Percentiles rank a stretch among this genome's conserved stretches.
These are phyloP conservation scores for Heliconius erato DNA, from an alignment of 2,888 invertebrate genomes.

Conservation along the genomic window DNA sequence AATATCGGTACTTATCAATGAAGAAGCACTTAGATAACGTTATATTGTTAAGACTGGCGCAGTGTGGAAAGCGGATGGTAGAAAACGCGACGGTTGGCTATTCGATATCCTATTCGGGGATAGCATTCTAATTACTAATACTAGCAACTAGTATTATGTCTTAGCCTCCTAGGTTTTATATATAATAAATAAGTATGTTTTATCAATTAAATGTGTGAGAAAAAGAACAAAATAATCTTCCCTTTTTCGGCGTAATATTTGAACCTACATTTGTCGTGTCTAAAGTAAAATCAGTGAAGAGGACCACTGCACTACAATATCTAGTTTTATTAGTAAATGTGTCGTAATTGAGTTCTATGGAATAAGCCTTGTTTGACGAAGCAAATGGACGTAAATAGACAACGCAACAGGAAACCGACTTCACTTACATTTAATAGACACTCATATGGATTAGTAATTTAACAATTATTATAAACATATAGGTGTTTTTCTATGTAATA, in stretches of 20 bases:
- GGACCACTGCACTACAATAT: neutral
- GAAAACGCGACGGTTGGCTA: no score
- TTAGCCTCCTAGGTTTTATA: no score
- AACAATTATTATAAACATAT: neutral
- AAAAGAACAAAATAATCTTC: no score
- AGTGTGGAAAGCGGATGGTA: neutral
- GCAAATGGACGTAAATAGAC: neutral
- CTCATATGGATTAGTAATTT: constrained; percentile 2
- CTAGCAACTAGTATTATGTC: no score
- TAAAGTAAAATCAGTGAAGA: no score
- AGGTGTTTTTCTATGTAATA: neutral
- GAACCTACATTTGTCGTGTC: no score
- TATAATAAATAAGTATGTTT: no score
- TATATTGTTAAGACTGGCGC: neutral
- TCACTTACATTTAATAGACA: neutral
- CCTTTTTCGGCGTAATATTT: no score
- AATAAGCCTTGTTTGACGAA: neutral
- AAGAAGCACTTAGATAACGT: neutral
- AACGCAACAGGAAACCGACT: constrained; percentile 17
- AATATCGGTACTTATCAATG: neutral
- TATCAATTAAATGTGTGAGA: no score
- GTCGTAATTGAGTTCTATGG: neutral
- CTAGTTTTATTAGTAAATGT: neutral
- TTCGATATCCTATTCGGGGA: no score
- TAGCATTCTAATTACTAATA: no score